phyloP scores from a whole-genome alignment of 1,140 invertebrate species.

The Bemisia tabaci region DNA sequence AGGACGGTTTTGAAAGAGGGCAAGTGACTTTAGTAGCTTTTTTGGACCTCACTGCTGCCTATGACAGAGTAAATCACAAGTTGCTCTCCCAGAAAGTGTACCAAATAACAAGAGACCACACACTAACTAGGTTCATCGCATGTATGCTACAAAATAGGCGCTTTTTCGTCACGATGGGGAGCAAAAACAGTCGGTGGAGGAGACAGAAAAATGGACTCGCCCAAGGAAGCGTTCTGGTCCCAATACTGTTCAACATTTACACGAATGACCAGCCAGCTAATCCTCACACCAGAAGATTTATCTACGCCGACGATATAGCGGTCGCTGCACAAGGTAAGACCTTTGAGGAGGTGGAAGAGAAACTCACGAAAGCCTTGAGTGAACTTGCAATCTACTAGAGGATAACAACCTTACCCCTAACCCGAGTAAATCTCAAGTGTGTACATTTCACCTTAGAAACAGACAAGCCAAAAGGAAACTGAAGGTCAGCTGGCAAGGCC shows the following conservation, averaged over 20 bases:
- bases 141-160: constrained; percentile 11
- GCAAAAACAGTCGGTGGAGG: constrained; percentile 15
- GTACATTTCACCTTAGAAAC: constrained; percentile 13
- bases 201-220: no score
- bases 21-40: constrained; percentile 14
- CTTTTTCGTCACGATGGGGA: constrained; percentile 10
- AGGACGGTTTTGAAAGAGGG: constrained; percentile 15
- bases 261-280: constrained; percentile 8
- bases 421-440: constrained; percentile 14
- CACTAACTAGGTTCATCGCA: constrained; percentile 8
- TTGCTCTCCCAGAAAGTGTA: constrained; percentile 10
- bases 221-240: constrained; percentile 10
- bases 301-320: constrained; percentile 4
- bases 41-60: constrained; percentile 15
- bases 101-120: constrained; percentile 9
- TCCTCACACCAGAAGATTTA: constrained; percentile 2
- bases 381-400: constrained; percentile 8
- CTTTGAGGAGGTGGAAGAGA: constrained; percentile 2
- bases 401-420: constrained; percentile 12
- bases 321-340: no score
- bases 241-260: constrained; percentile 7
- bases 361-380: neutral
- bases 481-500: constrained; percentile 5
- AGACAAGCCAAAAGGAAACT: constrained; percentile 8
- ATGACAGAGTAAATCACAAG: constrained; percentile 14